Base-by-base conservation (phyloP, 1,140 invertebrate genomes). In the Drosophila biarmipes region DNA sequence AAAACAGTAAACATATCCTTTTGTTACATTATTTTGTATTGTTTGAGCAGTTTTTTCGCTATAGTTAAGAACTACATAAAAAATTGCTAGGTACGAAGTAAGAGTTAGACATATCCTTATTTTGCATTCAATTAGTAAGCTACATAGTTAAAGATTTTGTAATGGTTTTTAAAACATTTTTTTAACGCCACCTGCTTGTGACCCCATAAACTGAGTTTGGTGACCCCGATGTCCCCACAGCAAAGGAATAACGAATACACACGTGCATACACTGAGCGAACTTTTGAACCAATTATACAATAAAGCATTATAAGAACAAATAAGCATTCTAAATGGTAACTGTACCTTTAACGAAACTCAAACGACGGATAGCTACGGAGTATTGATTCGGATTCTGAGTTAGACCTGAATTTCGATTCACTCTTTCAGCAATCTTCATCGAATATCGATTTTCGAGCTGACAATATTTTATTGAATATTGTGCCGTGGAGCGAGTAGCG, bases 381-480 rank as follows among this genome's bases (percentile, higher is more conserved):
- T 54, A 46, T 45, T 54, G 35, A 56, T 59, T 52, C 37, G 49
- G 46, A 49, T 17, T 49, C 24, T 53, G 58, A 35, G 31, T 66
- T 54, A 14, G 14, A 54, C n/a, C 24, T 24, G 35, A 34, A 54
- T 54, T 54, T 21, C 10, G 55, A 21, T 40, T 48, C 27, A 24
- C 17, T 53, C 48, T 31, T 66, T 55, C 24, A 66, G 62, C 57
- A 34, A 64, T 48, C 62, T 37, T 54, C 38, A 43, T 68, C 64
- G 63, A 67, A 69, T 64, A 71, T 71, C 67, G 40, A 55, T 77
- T 48, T 69, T 59, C 53, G 40, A 64, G 48, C 61, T 34, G 69
- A 85, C 80, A 86, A 86, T 84, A 84, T 84, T 84, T 84, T 84
- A 84, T 84, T 84, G 80, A 84, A 80, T 84, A 84, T 84, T 84